Evolutionary conservation across 2,888 invertebrate genomes (phyloP).

Genomic region (Gnatocerus cornutus): DNA sequence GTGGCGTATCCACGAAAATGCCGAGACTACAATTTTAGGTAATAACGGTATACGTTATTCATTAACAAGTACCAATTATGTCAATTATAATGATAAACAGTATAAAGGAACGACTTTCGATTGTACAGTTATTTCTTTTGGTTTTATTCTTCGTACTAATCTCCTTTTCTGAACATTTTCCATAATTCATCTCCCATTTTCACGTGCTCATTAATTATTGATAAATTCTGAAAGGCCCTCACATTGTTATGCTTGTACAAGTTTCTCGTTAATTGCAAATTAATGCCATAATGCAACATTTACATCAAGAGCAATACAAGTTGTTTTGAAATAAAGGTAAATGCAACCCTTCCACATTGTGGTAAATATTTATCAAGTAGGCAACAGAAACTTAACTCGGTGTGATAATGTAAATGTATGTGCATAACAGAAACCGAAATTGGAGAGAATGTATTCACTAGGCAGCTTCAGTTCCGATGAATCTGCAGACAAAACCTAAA

Average conservation of each 20-base stretch:
- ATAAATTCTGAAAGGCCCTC: slow-evolving; percentile 11
- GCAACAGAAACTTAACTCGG: slow-evolving; percentile 43
- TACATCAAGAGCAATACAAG: slow-evolving; percentile 29
- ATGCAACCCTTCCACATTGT: slow-evolving; percentile 23
- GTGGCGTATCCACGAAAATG: slow-evolving; percentile 26
- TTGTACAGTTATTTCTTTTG: no score
- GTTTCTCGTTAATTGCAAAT: slow-evolving; percentile 37
- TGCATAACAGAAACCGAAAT: slow-evolving; percentile 48
- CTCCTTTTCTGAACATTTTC: not conserved
- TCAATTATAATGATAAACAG: slow-evolving; percentile 1
- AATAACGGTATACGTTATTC: not conserved
- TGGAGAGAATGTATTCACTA: slow-evolving; percentile 46
- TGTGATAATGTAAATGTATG: slow-evolving; percentile 52
- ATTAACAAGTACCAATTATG: not conserved
- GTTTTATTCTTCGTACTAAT: not conserved
- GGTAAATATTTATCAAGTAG: slow-evolving; percentile 50
- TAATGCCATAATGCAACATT: slow-evolving; percentile 44
- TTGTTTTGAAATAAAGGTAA: slow-evolving; percentile 35
- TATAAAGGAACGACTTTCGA: not conserved
- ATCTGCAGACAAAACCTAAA: slow-evolving; percentile 46
- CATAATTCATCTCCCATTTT: not conserved
- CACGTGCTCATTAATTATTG: slow-evolving; percentile 33
- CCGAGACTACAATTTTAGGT: slow-evolving; percentile 11
- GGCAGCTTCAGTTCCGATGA: slow-evolving; percentile 34
- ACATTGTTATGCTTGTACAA: slow-evolving; percentile 23